Base-by-base conservation (phyloP, 2,113 vertebrate genomes). In the Oophaga pumilio region DNA sequence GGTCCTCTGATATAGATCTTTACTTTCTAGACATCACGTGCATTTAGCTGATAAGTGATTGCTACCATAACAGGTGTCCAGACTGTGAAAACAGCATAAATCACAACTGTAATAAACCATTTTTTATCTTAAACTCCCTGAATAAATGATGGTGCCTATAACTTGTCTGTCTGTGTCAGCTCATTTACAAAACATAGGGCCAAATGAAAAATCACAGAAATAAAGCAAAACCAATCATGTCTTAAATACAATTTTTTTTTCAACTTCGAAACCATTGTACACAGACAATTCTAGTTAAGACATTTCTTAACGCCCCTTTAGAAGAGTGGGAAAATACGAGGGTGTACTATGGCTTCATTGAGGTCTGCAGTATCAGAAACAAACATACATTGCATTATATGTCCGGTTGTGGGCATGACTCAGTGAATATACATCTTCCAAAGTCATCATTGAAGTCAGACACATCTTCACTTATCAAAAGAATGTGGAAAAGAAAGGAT, bases 401-500 rank as follows among this genome's bases (percentile, higher is more conserved):
- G 22, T 82, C 80, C 60, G 8, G 4, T 50, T 43, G 33, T 22
- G 62, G 43, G 22, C 52, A 64, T 68, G 33, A 82, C 10, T 64
- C 18, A 6, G 28, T 33, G 18, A 66, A 8, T 13, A 62, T 5
- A 82, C 33, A 24, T 82, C n/a, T 62, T 82, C n/a, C 22, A 64
- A 82, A 60, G 60, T 11, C 62, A 68, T 49, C 8, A 64, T 22
- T 28, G 78, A 18, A 80, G 28, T 81, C 79, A 80, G 79, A 60
- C 4, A 62, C 62, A 59, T 79, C 53, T 24, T 9, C n/a, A 79
- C 24, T 43, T 82, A 66, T 56, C 68, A 64, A 26, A 43, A 84
- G 49, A 53, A 73, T 43, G 13, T 17, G 62, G 15, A 71, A 73
- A 52, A 87, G 85, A 71, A 59, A 76, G 85, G 66, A 77, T 24